Evolutionary conservation across 2,113 vertebrate genomes (phyloP).

Genomic region (Cnemophilus loriae): DNA sequence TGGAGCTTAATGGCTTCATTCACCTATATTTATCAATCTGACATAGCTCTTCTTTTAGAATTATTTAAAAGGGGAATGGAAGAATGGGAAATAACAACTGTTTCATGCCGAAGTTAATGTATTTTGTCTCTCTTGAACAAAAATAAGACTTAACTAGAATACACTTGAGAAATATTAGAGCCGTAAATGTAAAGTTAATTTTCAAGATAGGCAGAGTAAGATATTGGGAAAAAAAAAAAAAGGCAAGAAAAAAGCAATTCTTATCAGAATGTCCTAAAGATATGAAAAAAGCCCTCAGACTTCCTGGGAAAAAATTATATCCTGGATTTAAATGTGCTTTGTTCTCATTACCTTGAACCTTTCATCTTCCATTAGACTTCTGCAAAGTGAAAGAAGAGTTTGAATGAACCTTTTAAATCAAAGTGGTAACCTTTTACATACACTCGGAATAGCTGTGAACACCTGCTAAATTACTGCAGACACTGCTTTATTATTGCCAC

Average conservation of each 20-base stretch:
- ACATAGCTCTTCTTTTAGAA: neutral
- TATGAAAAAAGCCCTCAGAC: neutral
- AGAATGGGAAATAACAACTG: neutral
- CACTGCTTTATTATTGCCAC: conserved; percentile 29
- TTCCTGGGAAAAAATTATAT: neutral
- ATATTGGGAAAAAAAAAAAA: neutral
- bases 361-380: conserved; percentile 37
- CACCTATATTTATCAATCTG: neutral
- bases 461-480: conserved; percentile 55
- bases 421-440: conserved; percentile 43
- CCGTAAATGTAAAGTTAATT: neutral
- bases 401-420: conserved; percentile 54
- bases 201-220: neutral
- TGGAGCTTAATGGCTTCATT: neutral
- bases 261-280: neutral
- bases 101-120: neutral
- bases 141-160: neutral
- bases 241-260: neutral
- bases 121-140: neutral
- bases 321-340: neutral
- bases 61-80: neutral
- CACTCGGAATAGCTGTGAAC: conserved; percentile 14
- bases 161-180: neutral
- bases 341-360: conserved; percentile 29
- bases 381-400: conserved; percentile 18